Percentiles rank a stretch among this genome's conserved stretches.
phyloP scores from a whole-genome alignment of 1,140 invertebrate species.

The Drosophila cardini region DNA sequence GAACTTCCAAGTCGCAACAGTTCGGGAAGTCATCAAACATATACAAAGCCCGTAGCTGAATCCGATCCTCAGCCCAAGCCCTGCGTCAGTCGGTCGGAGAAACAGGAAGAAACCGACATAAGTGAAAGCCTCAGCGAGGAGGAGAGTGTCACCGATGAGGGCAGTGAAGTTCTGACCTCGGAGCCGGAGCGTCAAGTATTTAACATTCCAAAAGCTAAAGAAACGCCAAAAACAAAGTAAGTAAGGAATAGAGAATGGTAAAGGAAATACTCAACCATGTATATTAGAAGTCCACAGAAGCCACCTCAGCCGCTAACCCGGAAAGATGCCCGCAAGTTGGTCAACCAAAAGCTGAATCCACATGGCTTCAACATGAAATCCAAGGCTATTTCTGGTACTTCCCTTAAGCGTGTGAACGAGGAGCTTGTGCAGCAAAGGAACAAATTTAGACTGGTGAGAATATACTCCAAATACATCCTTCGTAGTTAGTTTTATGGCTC shows the following conservation, averaged over 20 bases:
- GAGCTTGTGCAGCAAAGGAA: conserved; percentile 65
- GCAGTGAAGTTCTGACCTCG: conserved; percentile 43
- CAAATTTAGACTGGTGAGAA: conserved; percentile 62
- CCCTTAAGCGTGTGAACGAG: conserved; percentile 47
- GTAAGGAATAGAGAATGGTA: conserved; percentile 5
- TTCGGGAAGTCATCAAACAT: conserved; percentile 52
- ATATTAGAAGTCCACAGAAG: conserved; percentile 18
- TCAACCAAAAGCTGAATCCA: conserved; percentile 49
- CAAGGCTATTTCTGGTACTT: conserved; percentile 51
- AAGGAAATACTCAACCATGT: not conserved
- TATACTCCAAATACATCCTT: not conserved
- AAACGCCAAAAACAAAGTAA: conserved; percentile 36
- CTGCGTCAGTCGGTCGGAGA: conserved; percentile 22
- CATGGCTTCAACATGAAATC: conserved; percentile 60
- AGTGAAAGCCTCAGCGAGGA: conserved; percentile 68
- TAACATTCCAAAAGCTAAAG: conserved; percentile 20
- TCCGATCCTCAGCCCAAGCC: not conserved
- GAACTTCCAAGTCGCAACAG: conserved; percentile 50
- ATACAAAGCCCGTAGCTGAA: conserved; percentile 33
- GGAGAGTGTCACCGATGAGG: conserved; percentile 44
- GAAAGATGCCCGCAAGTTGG: conserved; percentile 61
- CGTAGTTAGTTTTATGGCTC: not conserved
- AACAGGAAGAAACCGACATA: conserved; percentile 57
- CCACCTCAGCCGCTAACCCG: conserved; percentile 54
- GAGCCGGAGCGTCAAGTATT: conserved; percentile 43